These are phyloP conservation scores for Pachypeltis micranthus DNA, from an alignment of 1,140 invertebrate genomes.

Conservation along the genomic window DNA sequence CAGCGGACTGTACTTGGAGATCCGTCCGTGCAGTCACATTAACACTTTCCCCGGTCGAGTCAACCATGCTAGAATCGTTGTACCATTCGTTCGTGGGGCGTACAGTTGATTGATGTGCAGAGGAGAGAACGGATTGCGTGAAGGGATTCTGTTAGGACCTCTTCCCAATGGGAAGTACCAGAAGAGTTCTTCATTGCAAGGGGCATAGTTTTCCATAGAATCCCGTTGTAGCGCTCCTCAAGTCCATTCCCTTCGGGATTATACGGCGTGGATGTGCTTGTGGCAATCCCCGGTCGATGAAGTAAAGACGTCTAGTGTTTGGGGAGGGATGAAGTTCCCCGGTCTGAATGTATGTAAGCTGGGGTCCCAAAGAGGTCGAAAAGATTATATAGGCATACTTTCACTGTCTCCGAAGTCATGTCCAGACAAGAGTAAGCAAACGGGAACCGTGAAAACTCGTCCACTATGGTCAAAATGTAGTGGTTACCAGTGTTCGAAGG, in stretches of 20 bases:
- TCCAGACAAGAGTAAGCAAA: too few species aligned
- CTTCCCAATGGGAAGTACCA: neutral
- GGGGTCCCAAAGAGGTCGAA: too few species aligned
- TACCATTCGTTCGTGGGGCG: neutral
- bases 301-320: neutral
- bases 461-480: too few species aligned
- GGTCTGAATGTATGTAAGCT: neutral
- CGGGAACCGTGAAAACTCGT: too few species aligned
- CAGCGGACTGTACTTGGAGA: too few species aligned
- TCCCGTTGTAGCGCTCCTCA: neutral
- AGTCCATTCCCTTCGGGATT: constrained; percentile 8
- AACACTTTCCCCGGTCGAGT: too few species aligned
- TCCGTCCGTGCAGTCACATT: too few species aligned
- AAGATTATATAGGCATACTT: too few species aligned
- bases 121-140: neutral
- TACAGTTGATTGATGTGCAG: neutral
- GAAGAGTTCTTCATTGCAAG: neutral
- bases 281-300: neutral
- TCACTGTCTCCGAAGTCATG: too few species aligned
- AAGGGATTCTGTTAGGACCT: neutral
- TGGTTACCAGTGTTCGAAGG: too few species aligned
- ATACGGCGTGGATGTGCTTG: neutral
- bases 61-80: neutral
- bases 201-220: neutral
- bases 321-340: neutral